phyloP scores from a whole-genome alignment of 2,113 vertebrate species.

The Trogon melanurus region DNA sequence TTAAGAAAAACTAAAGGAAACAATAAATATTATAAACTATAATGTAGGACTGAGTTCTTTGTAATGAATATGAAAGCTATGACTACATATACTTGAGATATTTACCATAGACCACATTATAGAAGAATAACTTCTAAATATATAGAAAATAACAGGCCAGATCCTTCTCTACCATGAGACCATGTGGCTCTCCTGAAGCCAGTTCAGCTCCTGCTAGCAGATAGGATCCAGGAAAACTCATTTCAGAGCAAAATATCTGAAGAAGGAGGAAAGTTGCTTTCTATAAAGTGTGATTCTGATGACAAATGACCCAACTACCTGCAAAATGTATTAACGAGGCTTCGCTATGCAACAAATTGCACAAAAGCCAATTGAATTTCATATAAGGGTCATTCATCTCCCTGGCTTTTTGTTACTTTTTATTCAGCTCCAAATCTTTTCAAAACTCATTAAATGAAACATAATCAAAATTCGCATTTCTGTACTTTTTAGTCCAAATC shows the following conservation, averaged over 20 bases:
- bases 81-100: background rate
- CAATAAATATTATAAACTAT: background rate
- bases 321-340: slow-evolving; percentile 72
- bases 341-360: slow-evolving; percentile 72
- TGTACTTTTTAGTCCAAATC: background rate
- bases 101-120: background rate
- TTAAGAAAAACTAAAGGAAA: slow-evolving; percentile 19
- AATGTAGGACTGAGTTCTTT: background rate
- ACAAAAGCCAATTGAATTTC: slow-evolving; percentile 74
- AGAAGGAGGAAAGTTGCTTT: slow-evolving; percentile 47
- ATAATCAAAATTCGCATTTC: slow-evolving; percentile 74
- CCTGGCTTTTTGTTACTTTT: slow-evolving; percentile 68
- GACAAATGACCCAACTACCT: slow-evolving; percentile 68
- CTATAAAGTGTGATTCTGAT: slow-evolving; percentile 46
- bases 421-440: slow-evolving; percentile 72
- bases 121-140: background rate
- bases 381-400: slow-evolving; percentile 72
- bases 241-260: slow-evolving; percentile 63
- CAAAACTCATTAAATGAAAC: slow-evolving; percentile 72
- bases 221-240: slow-evolving; percentile 43
- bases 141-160: background rate
- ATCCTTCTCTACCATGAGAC: background rate
- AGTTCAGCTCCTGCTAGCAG: background rate
- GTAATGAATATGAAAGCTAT: background rate
- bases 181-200: background rate